Evolutionary conservation across 2,888 invertebrate species (phyloP), one percentile per base, ranked within the genome.

Genomic region (Spatulosminthurus flaviceps): DNA sequence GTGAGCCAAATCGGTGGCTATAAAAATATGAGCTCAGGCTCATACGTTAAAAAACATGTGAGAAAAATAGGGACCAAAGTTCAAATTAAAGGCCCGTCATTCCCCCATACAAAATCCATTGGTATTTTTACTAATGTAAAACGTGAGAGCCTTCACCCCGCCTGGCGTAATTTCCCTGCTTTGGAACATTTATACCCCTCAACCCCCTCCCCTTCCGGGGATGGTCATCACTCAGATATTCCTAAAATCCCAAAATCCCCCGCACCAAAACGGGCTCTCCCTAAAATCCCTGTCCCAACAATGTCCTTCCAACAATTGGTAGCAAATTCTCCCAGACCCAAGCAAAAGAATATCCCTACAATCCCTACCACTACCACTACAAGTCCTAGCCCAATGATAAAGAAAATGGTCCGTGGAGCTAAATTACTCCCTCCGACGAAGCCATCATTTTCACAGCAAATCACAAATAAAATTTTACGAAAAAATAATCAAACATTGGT

Each of bases 141-240:
- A 43, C 43, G 64, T n/a, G 21, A 72, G 1, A 78, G 69, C 21
- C 66, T 79, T 42, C 79, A 73, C 51, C 64, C 51, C 13, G 66
- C 79, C 16, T 79, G 79, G 79, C 67, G 71, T 22, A 79, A 79
- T 69, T 79, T 79, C 74, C 79, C 79, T 1, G 79, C 79, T 11
- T 34, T 79, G 1, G 79, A 79, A 29, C 79, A 79, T 51, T 51
- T 76, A 11, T 67, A 76, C 21, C 66, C 66, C 41, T 67, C 76
- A 19, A 76, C 67, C 13, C n/a, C 67, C 69, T n/a, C 67, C 67
- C n/a, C n/a, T n/a, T n/a, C n/a, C n/a, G n/a, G n/a, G n/a, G n/a
- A n/a, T n/a, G n/a, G n/a, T n/a, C n/a, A n/a, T n/a, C n/a, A n/a
- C n/a, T n/a, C n/a, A n/a, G n/a, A n/a, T n/a, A n/a, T n/a, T n/a